These are phyloP conservation scores for pig (Sus scrofa) DNA, from an alignment of 2,113 vertebrate species.

Conservation along the genomic window T2T-Sscrofa CM000826.6:80482501-80483000, in stretches of 20 bases:
- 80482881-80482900: not conserved
- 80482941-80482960: not conserved
- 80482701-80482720: slow-evolving; percentile 3
- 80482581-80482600: not conserved
- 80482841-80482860: not conserved
- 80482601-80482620: not conserved
- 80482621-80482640: not conserved
- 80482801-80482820: not conserved
- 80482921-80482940: not conserved
- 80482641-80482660: not conserved
- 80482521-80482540: not conserved
- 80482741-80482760: not conserved
- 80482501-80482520: not conserved
- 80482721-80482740: not conserved
- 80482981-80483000: no score
- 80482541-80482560: not conserved
- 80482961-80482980: no score
- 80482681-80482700: not conserved
- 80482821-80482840: not conserved
- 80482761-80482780: not conserved
- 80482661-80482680: not conserved
- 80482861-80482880: not conserved
- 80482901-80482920: not conserved
- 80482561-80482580: not conserved
- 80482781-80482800: not conserved